These are phyloP conservation scores for Clarias gariepinus DNA, from an alignment of 2,113 vertebrate genomes.

Conservation along the genomic window DNA sequence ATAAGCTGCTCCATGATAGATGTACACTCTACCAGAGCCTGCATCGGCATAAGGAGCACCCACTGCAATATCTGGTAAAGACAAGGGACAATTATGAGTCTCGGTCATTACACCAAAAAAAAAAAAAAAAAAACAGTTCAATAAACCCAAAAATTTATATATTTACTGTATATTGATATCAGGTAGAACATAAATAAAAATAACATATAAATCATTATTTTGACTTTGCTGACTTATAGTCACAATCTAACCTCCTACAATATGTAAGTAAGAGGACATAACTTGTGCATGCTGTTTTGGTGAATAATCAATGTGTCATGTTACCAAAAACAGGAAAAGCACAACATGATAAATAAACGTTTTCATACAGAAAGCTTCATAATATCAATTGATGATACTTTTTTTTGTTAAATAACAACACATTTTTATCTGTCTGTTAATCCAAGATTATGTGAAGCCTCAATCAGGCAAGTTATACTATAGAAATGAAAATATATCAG, in stretches of 20 bases:
- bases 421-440: not conserved
- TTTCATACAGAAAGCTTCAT: not conserved
- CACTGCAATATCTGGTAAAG: conserved; percentile 86
- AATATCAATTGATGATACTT: not conserved
- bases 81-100: not conserved
- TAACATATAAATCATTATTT: not conserved
- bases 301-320: not conserved
- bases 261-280: not conserved
- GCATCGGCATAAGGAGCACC: conserved; percentile 87
- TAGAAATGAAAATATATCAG: not conserved
- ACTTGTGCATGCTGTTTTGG: no score
- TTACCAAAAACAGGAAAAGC: not conserved
- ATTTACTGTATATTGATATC: no score
- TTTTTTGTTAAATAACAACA: not conserved
- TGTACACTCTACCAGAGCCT: conserved; percentile 84
- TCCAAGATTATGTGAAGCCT: not conserved
- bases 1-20: conserved; percentile 85
- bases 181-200: not conserved
- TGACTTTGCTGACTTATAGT: not conserved
- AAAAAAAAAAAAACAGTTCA: not conserved
- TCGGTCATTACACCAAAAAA: not conserved
- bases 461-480: not conserved
- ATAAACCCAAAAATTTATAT: no score
- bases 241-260: not conserved
- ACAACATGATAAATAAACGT: not conserved